A percentile compares a stretch with the other conserved stretches of the same genome.
Conservation (phyloP, 2,113 vertebrate genomes). For the Psephotus haematonotus region DNA sequence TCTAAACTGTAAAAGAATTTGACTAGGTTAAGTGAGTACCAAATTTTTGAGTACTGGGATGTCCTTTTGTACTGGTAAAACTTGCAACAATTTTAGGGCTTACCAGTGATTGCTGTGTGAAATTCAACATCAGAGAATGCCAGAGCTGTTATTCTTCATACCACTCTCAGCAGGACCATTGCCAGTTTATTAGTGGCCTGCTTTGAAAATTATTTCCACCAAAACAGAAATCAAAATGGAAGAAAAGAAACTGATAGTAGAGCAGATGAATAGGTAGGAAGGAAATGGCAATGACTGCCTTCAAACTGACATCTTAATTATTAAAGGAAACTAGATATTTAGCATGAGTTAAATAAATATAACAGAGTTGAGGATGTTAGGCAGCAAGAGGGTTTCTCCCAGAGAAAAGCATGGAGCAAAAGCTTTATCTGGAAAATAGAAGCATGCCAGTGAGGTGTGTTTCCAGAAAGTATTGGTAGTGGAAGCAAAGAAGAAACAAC, state of each 20-base stretch:
- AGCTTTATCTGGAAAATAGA: neutral
- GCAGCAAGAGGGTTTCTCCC: neutral
- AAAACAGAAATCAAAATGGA: conserved; percentile 7
- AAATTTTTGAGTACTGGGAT: neutral
- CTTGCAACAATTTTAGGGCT: neutral
- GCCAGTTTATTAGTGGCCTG: neutral
- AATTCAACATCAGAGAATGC: neutral
- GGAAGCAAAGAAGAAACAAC: neutral
- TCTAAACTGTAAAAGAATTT: conserved; percentile 69
- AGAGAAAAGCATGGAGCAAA: neutral
- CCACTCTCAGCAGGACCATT: neutral
- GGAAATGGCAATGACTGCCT: neutral
- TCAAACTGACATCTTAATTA: neutral
- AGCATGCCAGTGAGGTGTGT: neutral
- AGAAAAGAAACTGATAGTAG: neutral
- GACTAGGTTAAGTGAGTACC: conserved; percentile 63
- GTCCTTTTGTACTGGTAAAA: conserved; percentile 3
- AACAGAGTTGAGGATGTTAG: neutral
- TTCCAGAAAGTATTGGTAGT: neutral
- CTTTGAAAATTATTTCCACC: neutral
- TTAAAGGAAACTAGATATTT: conserved; percentile 14
- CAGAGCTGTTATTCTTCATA: neutral
- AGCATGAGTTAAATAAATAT: neutral
- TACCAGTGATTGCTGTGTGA: neutral
- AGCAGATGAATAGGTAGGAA: neutral